A percentile compares a stretch with the other conserved stretches of the same genome.
Evolutionary conservation across 2,888 invertebrate species (phyloP).

Genomic region (Luperina nickerlii): DNA sequence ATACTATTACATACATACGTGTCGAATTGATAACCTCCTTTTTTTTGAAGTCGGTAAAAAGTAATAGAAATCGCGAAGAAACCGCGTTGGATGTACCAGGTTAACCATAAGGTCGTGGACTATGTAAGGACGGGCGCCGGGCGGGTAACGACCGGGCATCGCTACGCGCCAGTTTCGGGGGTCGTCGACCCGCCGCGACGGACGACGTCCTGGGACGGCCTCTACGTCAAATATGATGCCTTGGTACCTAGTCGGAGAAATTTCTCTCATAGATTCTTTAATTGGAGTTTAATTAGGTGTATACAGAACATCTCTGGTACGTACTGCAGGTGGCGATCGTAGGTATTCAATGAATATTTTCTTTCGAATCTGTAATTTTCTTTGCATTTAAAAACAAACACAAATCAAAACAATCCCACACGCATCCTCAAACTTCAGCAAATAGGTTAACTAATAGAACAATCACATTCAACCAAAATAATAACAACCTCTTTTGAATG

Average conservation of each 20-base stretch:
- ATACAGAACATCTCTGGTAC: not conserved
- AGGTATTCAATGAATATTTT: not conserved
- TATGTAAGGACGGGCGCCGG: conserved; percentile 82
- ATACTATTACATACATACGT: no score
- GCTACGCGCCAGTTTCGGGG: conserved; percentile 88
- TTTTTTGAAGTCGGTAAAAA: not conserved
- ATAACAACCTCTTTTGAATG: conserved; percentile 20
- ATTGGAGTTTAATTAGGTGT: conserved; percentile 48
- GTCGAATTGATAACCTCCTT: no score
- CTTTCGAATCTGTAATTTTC: not conserved
- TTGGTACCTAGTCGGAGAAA: conserved; percentile 73
- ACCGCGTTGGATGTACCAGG: conserved; percentile 80
- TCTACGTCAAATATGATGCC: conserved; percentile 77
- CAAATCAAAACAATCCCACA: not conserved
- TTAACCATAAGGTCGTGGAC: conserved; percentile 85
- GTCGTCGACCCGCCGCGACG: conserved; percentile 83
- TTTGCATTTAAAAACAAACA: not conserved
- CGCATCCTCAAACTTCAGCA: not conserved
- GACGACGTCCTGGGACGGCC: conserved; percentile 84
- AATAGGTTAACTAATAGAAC: not conserved
- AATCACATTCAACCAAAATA: conserved; percentile 24
- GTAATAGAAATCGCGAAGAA: conserved; percentile 65
- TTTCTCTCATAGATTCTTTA: conserved; percentile 47
- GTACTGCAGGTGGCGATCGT: not conserved
- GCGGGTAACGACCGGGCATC: conserved; percentile 89